A percentile compares a stretch with the other conserved stretches of the same genome.
phyloP scores from a whole-genome alignment of 2,888 invertebrate species.

The Phlogophora meticulosa region DNA sequence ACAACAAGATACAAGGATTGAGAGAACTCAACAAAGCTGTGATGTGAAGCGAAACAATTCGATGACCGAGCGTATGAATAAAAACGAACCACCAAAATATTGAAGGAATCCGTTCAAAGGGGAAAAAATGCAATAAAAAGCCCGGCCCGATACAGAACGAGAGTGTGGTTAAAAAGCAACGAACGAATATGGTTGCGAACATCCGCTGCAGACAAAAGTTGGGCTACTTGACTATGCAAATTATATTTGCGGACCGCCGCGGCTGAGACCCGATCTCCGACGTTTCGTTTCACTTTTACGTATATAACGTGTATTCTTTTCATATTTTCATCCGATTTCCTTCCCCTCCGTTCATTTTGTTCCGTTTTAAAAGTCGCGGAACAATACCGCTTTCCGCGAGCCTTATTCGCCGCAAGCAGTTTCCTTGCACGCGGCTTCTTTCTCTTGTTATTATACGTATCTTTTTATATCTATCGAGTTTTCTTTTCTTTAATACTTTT shows the following conservation, averaged over 20 bases:
- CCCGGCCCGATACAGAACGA: conserved; percentile 86
- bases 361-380: conserved; percentile 89
- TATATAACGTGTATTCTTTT: conserved; percentile 90
- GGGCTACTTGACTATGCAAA: conserved; percentile 91
- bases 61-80: conserved; percentile 89
- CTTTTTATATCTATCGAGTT: conserved; percentile 88
- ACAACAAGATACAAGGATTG: conserved; percentile 66
- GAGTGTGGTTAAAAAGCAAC: conserved; percentile 90
- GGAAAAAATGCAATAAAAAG: conserved; percentile 90
- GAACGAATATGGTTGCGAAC: conserved; percentile 90
- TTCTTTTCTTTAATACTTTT: conserved; percentile 90
- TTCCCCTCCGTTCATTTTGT: conserved; percentile 89
- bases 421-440: conserved; percentile 88
- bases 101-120: conserved; percentile 91
- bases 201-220: conserved; percentile 90
- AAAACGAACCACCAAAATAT: conserved; percentile 90
- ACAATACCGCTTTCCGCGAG: conserved; percentile 89
- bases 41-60: conserved; percentile 89
- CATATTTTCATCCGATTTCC: conserved; percentile 91
- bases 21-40: conserved; percentile 80
- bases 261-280: conserved; percentile 88
- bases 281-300: conserved; percentile 90
- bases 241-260: conserved; percentile 91
- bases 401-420: conserved; percentile 89
- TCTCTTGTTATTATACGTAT: conserved; percentile 88